Percentiles rank a stretch among this genome's conserved stretches.
Evolutionary conservation across 2,888 invertebrate species (phyloP).

Genomic region (Tipula unca): DNA sequence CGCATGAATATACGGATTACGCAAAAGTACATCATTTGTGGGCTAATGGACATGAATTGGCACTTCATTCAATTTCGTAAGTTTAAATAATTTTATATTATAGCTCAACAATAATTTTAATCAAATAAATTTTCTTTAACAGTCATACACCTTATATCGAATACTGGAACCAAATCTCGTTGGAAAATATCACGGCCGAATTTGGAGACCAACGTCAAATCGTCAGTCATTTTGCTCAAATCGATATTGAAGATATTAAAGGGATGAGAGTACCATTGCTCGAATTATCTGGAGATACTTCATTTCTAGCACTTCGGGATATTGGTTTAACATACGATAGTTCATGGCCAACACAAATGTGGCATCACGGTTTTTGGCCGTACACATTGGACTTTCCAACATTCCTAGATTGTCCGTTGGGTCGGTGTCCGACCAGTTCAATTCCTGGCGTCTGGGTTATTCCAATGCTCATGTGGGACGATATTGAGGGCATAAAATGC

Average conservation of each 20-base stretch:
- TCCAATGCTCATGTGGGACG: slow-evolving; percentile 49
- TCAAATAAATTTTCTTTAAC: not conserved
- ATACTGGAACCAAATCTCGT: slow-evolving; percentile 48
- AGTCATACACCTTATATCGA: not conserved
- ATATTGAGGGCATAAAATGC: slow-evolving; percentile 43
- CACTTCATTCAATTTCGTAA: slow-evolving; percentile 55
- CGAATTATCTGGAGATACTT: slow-evolving; percentile 48
- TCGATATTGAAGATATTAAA: slow-evolving; percentile 39
- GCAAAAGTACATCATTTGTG: slow-evolving; percentile 48
- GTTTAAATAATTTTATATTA: not conserved
- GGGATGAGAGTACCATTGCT: slow-evolving; percentile 49
- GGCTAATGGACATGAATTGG: slow-evolving; percentile 54
- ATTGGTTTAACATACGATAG: slow-evolving; percentile 48
- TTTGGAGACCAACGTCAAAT: slow-evolving; percentile 50
- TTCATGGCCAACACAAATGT: slow-evolving; percentile 47
- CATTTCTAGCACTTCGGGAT: slow-evolving; percentile 44
- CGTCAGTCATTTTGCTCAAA: slow-evolving; percentile 42
- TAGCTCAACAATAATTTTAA: not conserved
- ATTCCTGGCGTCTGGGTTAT: slow-evolving; percentile 51
- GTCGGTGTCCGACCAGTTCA: slow-evolving; percentile 44
- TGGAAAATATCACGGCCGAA: slow-evolving; percentile 46
- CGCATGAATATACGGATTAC: slow-evolving; percentile 67
- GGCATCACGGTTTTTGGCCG: slow-evolving; percentile 48
- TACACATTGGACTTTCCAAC: slow-evolving; percentile 52
- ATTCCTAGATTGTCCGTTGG: slow-evolving; percentile 47